Evolutionary conservation across 1,140 invertebrate genomes (phyloP).

Genomic region (Cardiocondyla obscurior): DNA sequence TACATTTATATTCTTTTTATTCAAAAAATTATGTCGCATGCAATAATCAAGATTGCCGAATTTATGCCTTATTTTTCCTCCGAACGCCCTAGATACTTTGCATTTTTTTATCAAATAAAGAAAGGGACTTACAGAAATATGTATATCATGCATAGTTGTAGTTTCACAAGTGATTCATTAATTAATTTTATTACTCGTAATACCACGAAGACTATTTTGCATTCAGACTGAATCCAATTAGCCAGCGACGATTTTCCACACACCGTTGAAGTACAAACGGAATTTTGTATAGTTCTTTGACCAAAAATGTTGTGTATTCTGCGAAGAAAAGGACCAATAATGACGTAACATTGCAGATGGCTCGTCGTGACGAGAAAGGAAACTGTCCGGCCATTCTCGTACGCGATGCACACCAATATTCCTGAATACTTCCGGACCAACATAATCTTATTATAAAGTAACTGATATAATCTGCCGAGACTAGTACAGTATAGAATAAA

Average conservation of each 20-base stretch:
- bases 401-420: not conserved
- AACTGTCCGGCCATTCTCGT: not conserved
- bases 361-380: not conserved
- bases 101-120: not conserved
- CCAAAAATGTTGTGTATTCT: slow-evolving; percentile 50
- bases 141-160: not conserved
- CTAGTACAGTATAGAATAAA: slow-evolving; percentile 19
- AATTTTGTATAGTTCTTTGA: slow-evolving; percentile 56
- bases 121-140: not conserved
- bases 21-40: not conserved
- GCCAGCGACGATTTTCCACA: slow-evolving; percentile 10
- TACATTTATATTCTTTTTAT: slow-evolving; percentile 13
- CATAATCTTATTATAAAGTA: slow-evolving; percentile 51
- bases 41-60: slow-evolving; percentile 12
- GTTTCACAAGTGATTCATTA: not conserved
- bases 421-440: slow-evolving; percentile 51
- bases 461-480: slow-evolving; percentile 52
- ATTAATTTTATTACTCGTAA: slow-evolving; percentile 2
- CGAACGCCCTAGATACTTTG: slow-evolving; percentile 8
- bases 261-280: slow-evolving; percentile 44
- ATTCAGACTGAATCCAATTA: slow-evolving; percentile 13
- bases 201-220: not conserved
- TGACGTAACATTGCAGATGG: slow-evolving; percentile 14
- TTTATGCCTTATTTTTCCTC: slow-evolving; percentile 18
- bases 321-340: slow-evolving; percentile 50